Evolutionary conservation across 2,888 invertebrate genomes (phyloP).

Genomic region (Drosophila kambysellisi): DNA sequence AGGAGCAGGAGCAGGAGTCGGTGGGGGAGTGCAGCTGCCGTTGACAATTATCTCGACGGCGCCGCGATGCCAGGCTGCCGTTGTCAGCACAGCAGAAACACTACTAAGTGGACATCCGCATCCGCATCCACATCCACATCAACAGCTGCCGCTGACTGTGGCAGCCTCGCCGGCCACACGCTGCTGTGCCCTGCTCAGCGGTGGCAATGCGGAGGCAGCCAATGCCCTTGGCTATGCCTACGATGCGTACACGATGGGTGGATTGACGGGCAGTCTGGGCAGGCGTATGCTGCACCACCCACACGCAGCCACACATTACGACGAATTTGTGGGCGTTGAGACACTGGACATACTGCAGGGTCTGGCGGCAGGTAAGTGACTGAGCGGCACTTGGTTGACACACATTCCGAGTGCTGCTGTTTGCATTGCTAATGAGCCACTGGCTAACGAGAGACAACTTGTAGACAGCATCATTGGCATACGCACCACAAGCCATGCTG

Average conservation of each 20-base stretch:
- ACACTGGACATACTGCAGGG: slow-evolving; percentile 85
- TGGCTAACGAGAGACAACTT: slow-evolving; percentile 29
- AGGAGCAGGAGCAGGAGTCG: slow-evolving; percentile 24
- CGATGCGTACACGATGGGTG: slow-evolving; percentile 75
- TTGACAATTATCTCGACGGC: slow-evolving; percentile 84
- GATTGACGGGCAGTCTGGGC: slow-evolving; percentile 77
- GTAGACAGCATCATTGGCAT: slow-evolving; percentile 85
- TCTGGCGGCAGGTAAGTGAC: slow-evolving; percentile 82
- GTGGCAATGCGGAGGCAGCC: slow-evolving; percentile 57
- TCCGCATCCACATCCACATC: slow-evolving; percentile 26
- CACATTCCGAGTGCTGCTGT: not conserved
- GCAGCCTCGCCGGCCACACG: slow-evolving; percentile 79
- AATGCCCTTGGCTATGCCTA: slow-evolving; percentile 68
- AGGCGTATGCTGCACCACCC: slow-evolving; percentile 69
- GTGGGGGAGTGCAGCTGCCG: slow-evolving; percentile 76
- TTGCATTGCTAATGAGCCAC: slow-evolving; percentile 5
- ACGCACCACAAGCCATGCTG: slow-evolving; percentile 74
- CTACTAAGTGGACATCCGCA: slow-evolving; percentile 66
- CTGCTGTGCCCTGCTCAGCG: slow-evolving; percentile 82
- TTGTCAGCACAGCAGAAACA: slow-evolving; percentile 69
- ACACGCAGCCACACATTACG: slow-evolving; percentile 62
- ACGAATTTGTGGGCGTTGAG: slow-evolving; percentile 84
- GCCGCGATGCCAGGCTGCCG: slow-evolving; percentile 79
- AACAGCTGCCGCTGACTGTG: slow-evolving; percentile 58
- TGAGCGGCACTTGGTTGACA: not conserved